Base-by-base conservation (phyloP, 2,113 vertebrate genomes). In the Fulmarus glacialis region DNA sequence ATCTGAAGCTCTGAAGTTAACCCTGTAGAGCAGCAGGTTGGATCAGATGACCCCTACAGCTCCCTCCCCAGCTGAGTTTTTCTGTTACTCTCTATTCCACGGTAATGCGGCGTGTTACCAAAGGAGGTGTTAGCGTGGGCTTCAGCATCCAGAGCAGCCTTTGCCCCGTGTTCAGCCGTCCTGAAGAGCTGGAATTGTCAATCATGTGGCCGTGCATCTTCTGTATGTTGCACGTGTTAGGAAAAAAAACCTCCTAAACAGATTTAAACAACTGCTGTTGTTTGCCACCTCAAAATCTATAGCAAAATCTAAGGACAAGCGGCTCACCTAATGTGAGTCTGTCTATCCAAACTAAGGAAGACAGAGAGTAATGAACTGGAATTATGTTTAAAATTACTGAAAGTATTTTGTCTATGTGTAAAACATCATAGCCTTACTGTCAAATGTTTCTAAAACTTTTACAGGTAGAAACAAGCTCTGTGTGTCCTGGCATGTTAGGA, bases 61-160 rank as follows among this genome's bases (percentile, higher is more conserved):
- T 75, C 6, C 43, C 30, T 78, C 42, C 21, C 9, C 40, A 80
- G 12, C 12, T 83, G 48, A 87, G 11, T 60, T 80, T 68, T 77
- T 68, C 11, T 86, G 0, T 73, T 86, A 17, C 36, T 68, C 17
- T 75, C 71, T 63, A 56, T 80, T 94, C 30, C 7, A 5, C 4
- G 2, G 18, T 47, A 80, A 47, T 30, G 40, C 0, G 0, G 8
- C 3, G 2, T 16, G 16, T 45, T 84, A 74, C 32, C 38, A 58
- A 53, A 84, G 24, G 53, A 71, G 24, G 7, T 60, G 11, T 73
- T 82, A n/a, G 19, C 0, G 0, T 45, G 47, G 12, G 15, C 56
- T 85, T 70, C 4, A 3, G 13, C 23, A 52, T 71, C 45, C 55
- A 62, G 48, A 66, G 59, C 14, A 70, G 47, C 48, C 48, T 88